Percentiles rank a stretch among this genome's conserved stretches.
Conservation (phyloP, 2,797 vertebrate species). For the Furcifer pardalis region DNA sequence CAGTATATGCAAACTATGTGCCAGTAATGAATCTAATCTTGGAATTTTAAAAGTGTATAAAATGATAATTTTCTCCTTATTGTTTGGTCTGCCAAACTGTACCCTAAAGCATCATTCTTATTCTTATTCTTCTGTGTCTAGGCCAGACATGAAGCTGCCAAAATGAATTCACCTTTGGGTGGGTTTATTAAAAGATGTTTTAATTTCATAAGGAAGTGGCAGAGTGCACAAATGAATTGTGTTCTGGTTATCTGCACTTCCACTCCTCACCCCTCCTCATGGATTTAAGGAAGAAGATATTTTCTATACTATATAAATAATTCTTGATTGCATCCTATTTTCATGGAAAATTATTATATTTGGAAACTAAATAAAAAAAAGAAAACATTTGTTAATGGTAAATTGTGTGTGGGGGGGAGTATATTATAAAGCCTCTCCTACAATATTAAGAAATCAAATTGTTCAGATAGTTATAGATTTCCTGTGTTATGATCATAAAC, state of each 20-base stretch:
- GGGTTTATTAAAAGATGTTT: constrained; percentile 1
- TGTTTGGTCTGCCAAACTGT: not conserved
- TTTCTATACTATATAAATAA: not conserved
- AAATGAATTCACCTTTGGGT: too few species aligned
- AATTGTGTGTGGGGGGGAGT: not conserved
- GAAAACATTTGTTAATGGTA: not conserved
- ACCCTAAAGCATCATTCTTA: not conserved
- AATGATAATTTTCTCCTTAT: not conserved
- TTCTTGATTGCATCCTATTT: not conserved
- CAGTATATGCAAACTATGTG: not conserved
- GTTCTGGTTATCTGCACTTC: not conserved
- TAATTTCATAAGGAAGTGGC: not conserved
- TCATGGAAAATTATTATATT: not conserved
- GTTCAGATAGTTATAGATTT: not conserved
- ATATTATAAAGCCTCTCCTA: not conserved
- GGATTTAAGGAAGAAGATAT: not conserved
- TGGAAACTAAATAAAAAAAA: not conserved
- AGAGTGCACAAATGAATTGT: not conserved
- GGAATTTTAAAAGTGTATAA: not conserved
- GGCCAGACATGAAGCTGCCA: too few species aligned
- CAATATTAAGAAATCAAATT: not conserved
- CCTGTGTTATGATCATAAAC: not conserved
- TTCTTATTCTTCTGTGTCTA: too few species aligned
- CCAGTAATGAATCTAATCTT: not conserved
- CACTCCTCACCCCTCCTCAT: not conserved